These are phyloP conservation scores for Hofmannophila pseudospretella DNA, from an alignment of 2,888 invertebrate genomes.

Conservation along the genomic window DNA sequence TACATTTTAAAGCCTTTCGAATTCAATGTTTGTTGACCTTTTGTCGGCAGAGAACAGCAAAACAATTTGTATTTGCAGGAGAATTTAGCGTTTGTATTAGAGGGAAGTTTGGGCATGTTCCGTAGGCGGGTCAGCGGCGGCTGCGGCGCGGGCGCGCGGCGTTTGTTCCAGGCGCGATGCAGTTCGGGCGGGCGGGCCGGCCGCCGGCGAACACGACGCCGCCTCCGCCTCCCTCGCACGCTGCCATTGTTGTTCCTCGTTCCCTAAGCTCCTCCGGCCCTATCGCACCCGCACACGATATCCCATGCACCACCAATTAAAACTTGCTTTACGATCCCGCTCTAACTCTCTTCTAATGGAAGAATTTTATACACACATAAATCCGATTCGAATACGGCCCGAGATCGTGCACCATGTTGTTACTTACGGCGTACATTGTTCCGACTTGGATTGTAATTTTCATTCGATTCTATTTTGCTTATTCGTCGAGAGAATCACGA, in stretches of 20 bases:
- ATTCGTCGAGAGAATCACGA: constrained; percentile 26
- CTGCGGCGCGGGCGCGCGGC: constrained; percentile 6
- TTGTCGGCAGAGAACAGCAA: too few relatives aligned
- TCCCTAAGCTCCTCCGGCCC: constrained; percentile 20
- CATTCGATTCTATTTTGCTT: constrained; percentile 16
- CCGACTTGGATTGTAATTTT: constrained; percentile 23
- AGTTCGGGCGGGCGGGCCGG: constrained; percentile 44
- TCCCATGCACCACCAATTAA: constrained; percentile 55
- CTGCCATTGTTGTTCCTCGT: constrained; percentile 51
- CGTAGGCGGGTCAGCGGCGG: constrained; percentile 29
- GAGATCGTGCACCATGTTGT: constrained; percentile 36
- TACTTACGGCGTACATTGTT: constrained; percentile 27
- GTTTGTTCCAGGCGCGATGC: constrained; percentile 44
- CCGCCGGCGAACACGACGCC: constrained; percentile 28
- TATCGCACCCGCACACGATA: constrained; percentile 39
- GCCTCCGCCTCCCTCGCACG: constrained; percentile 56
- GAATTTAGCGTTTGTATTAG: constrained; percentile 10
- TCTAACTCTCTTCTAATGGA: constrained; percentile 46
- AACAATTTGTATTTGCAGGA: background rate
- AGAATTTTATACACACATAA: constrained; percentile 41
- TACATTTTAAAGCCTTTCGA: too few relatives aligned
- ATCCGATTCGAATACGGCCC: constrained; percentile 36
- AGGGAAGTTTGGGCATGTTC: constrained; percentile 27
- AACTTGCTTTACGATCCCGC: constrained; percentile 49
- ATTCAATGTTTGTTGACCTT: too few relatives aligned